These are phyloP conservation scores for Anoplopoma fimbria DNA, from an alignment of 2,113 vertebrate genomes.

Conservation along the genomic window DNA sequence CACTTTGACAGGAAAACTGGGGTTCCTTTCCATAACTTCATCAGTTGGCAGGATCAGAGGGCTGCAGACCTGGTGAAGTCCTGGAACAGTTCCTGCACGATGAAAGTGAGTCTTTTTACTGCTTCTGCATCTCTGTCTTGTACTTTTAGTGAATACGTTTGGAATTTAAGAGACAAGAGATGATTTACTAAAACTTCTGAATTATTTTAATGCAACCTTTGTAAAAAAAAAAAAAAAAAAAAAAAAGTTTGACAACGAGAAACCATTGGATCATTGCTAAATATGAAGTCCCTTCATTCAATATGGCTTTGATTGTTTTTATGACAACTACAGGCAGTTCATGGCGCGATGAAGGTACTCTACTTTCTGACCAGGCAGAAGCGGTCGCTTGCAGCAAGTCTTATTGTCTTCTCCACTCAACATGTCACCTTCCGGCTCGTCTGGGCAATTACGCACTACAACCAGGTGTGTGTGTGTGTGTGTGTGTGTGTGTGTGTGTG, in stretches of 20 bases:
- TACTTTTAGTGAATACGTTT: not conserved
- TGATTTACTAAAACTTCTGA: not conserved
- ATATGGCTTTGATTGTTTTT: slow-evolving; percentile 8
- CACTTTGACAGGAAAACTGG: slow-evolving; percentile 87
- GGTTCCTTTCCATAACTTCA: slow-evolving; percentile 96
- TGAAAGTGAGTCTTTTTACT: slow-evolving; percentile 87
- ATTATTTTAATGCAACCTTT: not conserved
- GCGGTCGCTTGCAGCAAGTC: slow-evolving; percentile 86
- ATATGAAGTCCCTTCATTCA: not conserved
- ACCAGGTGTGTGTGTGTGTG: slow-evolving; percentile 82
- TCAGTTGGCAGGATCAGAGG: slow-evolving; percentile 96
- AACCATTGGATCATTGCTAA: not conserved
- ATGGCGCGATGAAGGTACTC: slow-evolving; percentile 84
- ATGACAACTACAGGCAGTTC: slow-evolving; percentile 83
- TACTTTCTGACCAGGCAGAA: slow-evolving; percentile 91
- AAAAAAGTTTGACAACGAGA: too few relatives aligned
- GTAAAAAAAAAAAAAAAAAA: too few relatives aligned
- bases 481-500: too few relatives aligned
- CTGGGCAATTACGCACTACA: slow-evolving; percentile 89
- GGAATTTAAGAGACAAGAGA: not conserved
- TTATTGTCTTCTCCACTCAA: slow-evolving; percentile 90
- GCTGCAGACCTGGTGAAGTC: slow-evolving; percentile 89
- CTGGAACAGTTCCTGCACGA: slow-evolving; percentile 91
- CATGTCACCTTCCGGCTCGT: slow-evolving; percentile 90
- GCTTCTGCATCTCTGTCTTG: not conserved